Base-by-base conservation (phyloP, 1,140 invertebrate genomes). In the Cydia amplana region DNA sequence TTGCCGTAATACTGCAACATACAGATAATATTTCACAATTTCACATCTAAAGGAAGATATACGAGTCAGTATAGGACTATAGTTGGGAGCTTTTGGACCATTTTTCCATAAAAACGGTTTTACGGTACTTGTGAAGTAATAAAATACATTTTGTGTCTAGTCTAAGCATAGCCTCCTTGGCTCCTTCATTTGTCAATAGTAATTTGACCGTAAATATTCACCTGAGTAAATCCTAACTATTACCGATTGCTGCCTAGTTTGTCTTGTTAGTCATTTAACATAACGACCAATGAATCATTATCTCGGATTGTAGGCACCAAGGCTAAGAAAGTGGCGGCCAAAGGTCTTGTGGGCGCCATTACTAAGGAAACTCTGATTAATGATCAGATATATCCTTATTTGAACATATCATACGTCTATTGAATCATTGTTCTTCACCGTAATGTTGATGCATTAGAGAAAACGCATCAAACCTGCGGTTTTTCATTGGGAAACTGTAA, bases 311-410 rank as follows among this genome's bases (percentile, higher is more conserved):
- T 40, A 36, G 65, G 28, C 65, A 25, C 32, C 65, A 70, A 70
- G 65, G 65, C 65, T 40, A 40, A 18, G 65, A 70, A 70, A 70
- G 65, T 70, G 36, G 32, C 36, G 65, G 65, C 28, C 65, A 70
- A 70, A 70, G 65, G 65, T 70, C 65, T 36, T 23, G 65, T 70
- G 65, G 65, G 65, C 65, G 65, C 65, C n/a, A 18, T 2, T n/a
- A 14, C 36, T 18, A 70, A 70, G 65, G 65, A 70, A 70, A 70
- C 65, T 67, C 18, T 70, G 43, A 70, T 70, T 67, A 67, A 70
- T 36, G 4, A 70, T 36, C n/a, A 32, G 28, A 18, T 40, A 70
- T 40, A 70, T 70, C 65, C 65, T 70, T 70, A 70, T 70, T 70
- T 36, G 65, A n/a, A 23, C 28, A 70, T 70, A 36, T 67, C 64